Evolutionary conservation across 2,797 vertebrate species (phyloP), one percentile per base, ranked within the genome.

Genomic region (Mormyrops boulengeri): DNA sequence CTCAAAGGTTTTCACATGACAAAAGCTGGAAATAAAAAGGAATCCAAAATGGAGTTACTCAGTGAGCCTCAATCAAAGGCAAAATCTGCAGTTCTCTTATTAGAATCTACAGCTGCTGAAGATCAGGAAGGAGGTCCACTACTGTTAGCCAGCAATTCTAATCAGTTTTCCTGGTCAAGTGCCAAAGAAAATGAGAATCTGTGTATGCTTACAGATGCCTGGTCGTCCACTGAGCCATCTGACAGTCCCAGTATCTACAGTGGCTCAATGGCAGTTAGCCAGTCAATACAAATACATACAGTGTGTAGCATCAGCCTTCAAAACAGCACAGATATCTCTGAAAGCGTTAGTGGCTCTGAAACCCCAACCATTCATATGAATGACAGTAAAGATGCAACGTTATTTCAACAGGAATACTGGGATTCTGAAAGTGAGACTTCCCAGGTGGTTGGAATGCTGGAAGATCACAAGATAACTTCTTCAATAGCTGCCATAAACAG

Each of bases 181-280:
- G 90, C 91, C 73, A 94, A 55, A 91, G 95, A 95, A 88, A 93
- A 92, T 88, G 95, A 95, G 89, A 95, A 92, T 92, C 52, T 92
- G 19, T 94, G 96, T 90, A 91, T 92, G 30, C 92, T 95, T 89
- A 92, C 95, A 6, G 96, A 96, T 90, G 94, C 95, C 26, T 97
- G 96, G 97, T 96, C 97, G 84, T 98, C 96, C 89, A 94, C 93
- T 1, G 96, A 96, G 47, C 94, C 95, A 80, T 92, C 94, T 69
- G 94, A 95, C 66, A 95, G 94, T 92, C 95, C 94, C 41, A 93
- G 93, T 82, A 91, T 92, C 73, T 12, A 82, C 41, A 91, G 88
- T 49, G 92, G 92, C 86, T 92, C 92, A 85, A 88, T 91, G 26
- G 11, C 88, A 88, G 66, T 89, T 38, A 91, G 92, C 85, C 93